These are phyloP conservation scores for Diplolepis rosae DNA, from an alignment of 2,888 invertebrate genomes.

Conservation along the genomic window DNA sequence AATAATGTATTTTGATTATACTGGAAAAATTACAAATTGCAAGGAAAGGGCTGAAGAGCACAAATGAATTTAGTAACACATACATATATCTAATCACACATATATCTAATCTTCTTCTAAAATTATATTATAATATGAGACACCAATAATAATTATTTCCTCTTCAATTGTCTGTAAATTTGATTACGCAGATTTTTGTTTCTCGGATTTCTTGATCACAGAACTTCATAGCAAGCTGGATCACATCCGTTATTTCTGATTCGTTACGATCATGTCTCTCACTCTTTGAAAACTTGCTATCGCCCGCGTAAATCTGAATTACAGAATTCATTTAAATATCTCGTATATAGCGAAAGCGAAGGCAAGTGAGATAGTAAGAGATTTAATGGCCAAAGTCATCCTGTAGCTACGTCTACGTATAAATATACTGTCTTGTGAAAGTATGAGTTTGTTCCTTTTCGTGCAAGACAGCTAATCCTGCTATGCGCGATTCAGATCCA, in stretches of 20 bases:
- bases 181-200: background rate
- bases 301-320: slow-evolving; percentile 43
- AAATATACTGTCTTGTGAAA: background rate
- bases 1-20: background rate
- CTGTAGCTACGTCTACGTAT: slow-evolving; percentile 28
- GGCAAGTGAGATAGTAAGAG: slow-evolving; percentile 47
- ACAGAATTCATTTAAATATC: slow-evolving; percentile 45
- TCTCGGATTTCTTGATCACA: background rate
- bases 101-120: too few species aligned
- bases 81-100: too few species aligned
- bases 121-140: too few species aligned
- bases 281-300: slow-evolving; percentile 33
- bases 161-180: background rate
- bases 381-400: slow-evolving; percentile 46
- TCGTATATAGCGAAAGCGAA: slow-evolving; percentile 32
- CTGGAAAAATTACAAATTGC: background rate
- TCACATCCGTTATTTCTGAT: slow-evolving; percentile 11
- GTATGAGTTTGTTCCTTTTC: slow-evolving; percentile 6
- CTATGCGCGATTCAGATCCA: background rate
- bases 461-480: slow-evolving; percentile 12
- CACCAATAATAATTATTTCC: background rate
- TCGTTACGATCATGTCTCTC: slow-evolving; percentile 14
- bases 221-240: background rate
- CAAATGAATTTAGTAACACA: background rate
- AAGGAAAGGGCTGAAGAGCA: background rate